Evolutionary conservation across 2,888 invertebrate species (phyloP).

Genomic region (Xestia sexstrigata): DNA sequence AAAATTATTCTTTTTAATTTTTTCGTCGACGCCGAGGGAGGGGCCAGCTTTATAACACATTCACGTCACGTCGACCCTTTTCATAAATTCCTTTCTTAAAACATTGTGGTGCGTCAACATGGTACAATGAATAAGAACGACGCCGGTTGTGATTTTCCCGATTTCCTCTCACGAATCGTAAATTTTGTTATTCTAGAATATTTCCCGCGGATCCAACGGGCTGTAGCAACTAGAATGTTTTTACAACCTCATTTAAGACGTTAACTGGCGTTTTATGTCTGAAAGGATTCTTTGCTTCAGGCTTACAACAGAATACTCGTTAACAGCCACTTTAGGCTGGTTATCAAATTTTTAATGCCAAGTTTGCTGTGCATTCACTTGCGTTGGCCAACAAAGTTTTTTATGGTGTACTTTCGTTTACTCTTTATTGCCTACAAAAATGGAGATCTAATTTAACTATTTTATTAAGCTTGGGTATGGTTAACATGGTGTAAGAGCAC

Average conservation of each 20-base stretch:
- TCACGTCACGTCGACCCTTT: constrained; percentile 80
- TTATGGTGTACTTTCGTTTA: constrained; percentile 37
- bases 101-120: constrained; percentile 77
- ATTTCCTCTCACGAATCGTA: constrained; percentile 49
- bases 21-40: constrained; percentile 60
- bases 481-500: not conserved
- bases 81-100: constrained; percentile 82
- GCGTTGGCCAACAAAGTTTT: constrained; percentile 40
- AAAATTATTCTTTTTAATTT: constrained; percentile 76
- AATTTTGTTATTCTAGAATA: constrained; percentile 55
- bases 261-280: constrained; percentile 62
- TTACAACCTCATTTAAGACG: constrained; percentile 63
- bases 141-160: constrained; percentile 34
- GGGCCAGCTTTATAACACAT: constrained; percentile 72
- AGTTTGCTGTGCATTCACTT: constrained; percentile 50
- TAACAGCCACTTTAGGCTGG: constrained; percentile 59
- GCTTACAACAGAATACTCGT: constrained; percentile 58
- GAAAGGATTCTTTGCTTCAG: constrained; percentile 59
- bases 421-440: constrained; percentile 44
- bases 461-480: not conserved
- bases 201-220: constrained; percentile 28
- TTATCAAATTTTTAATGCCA: constrained; percentile 60
- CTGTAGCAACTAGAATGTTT: constrained; percentile 62
- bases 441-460: constrained; percentile 14
- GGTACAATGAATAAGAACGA: constrained; percentile 69